Evolutionary conservation across 64 coral and sea anemone genomes (phyloP), one percentile per base, ranked within the genome.

Genomic region (Dendronephthya gigantea): DNA sequence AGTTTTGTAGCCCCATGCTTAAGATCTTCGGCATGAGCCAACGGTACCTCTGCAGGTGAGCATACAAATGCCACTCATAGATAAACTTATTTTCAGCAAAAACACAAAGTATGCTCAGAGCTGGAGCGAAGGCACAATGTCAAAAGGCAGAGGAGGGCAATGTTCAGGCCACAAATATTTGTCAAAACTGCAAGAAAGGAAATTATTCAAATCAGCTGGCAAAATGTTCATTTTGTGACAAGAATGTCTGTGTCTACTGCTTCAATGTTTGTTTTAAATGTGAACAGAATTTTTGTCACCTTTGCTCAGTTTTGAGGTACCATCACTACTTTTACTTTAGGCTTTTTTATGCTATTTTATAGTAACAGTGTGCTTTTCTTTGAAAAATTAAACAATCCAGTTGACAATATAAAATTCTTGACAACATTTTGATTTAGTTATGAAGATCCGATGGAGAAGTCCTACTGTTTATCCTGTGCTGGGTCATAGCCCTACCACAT

Each of bases 301-400:
- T 91, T 88, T 98, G 95, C 30, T 98, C 92, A 65, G 82, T 89
- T 17, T 49, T 83, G 35, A 98, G 91, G 95, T 98, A n/a, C n/a
- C n/a, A n/a, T 74, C 88, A 90, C 86, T 22, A 11, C 14, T 13
- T n/a, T n/a, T n/a, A n/a, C n/a, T n/a, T n/a, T n/a, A n/a, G n/a
- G n/a, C n/a, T n/a, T n/a, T n/a, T n/a, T n/a, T n/a, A n/a, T n/a
- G n/a, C n/a, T n/a, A n/a, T n/a, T n/a, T n/a, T n/a, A n/a, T n/a
- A n/a, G n/a, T n/a, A n/a, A n/a, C n/a, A n/a, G n/a, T n/a, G n/a
- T n/a, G n/a, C n/a, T n/a, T n/a, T n/a, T n/a, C n/a, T n/a, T n/a
- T n/a, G n/a, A n/a, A n/a, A n/a, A n/a, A n/a, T n/a, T n/a, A n/a
- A n/a, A n/a, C n/a, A n/a, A n/a, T n/a, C n/a, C n/a, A n/a, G n/a